Conservation (phyloP, 2,888 invertebrate genomes). For the Tillus elongatus region DNA sequence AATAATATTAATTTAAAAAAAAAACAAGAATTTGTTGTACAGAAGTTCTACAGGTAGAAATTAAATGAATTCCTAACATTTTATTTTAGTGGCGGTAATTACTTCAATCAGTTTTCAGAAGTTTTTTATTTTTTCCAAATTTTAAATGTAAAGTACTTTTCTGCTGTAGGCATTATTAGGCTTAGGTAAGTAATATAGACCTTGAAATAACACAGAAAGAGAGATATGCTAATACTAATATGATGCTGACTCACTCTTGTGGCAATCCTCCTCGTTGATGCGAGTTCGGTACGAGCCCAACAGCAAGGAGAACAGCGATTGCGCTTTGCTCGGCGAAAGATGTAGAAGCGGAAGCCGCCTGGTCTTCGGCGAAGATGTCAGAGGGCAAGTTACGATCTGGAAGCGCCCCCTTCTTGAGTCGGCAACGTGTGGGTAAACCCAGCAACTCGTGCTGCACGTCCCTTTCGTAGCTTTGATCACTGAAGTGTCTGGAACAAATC, state of each 20-base stretch:
- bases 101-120: no score
- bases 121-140: no score
- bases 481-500: slow-evolving; percentile 48
- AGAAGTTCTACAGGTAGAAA: no score
- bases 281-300: slow-evolving; percentile 50
- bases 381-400: slow-evolving; percentile 34
- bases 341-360: slow-evolving; percentile 6
- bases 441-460: slow-evolving; percentile 49
- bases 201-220: no score
- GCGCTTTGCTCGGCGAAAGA: slow-evolving; percentile 30
- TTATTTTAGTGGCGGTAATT: no score
- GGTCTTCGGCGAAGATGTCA: slow-evolving; percentile 12
- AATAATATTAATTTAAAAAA: no score
- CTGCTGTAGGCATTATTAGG: no score
- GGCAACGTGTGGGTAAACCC: slow-evolving; percentile 45
- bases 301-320: slow-evolving; percentile 47
- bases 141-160: no score
- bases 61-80: no score
- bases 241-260: slow-evolving; percentile 43
- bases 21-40: no score
- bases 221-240: no score
- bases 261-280: slow-evolving; percentile 34
- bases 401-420: slow-evolving; percentile 46
- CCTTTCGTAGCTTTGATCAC: slow-evolving; percentile 46
- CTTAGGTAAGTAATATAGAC: no score